Evolutionary conservation across 2,113 vertebrate species (phyloP).

Genomic region (Calidris pugnax): DNA sequence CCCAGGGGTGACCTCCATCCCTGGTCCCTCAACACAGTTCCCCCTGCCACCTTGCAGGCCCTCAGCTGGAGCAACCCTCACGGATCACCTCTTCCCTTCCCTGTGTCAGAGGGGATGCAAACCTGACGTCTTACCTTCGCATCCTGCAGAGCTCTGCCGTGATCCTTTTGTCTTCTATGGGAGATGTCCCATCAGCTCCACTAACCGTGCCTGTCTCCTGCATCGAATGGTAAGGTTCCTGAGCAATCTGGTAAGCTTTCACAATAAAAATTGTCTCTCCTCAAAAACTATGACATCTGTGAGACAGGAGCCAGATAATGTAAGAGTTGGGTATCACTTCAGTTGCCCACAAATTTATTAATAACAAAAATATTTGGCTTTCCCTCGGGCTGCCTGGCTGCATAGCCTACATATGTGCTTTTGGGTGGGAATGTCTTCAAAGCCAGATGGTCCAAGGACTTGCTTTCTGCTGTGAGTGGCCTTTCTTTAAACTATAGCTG

Average conservation of each 20-base stretch:
- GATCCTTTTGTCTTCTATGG: neutral
- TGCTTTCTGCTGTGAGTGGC: neutral
- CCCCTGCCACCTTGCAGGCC: neutral
- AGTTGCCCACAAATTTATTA: neutral
- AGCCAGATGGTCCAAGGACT: neutral
- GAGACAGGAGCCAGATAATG: neutral
- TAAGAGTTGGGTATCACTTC: neutral
- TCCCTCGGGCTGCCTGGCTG: neutral
- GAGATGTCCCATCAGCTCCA: neutral
- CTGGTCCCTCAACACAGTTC: fast-evolving
- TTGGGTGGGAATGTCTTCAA: neutral
- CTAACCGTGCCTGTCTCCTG: neutral
- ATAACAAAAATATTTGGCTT: neutral
- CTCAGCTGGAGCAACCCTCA: neutral
- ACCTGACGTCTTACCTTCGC: neutral
- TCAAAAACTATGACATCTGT: neutral
- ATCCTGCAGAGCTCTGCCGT: neutral
- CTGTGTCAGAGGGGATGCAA: neutral
- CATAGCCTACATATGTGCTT: neutral
- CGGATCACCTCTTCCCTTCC: neutral
- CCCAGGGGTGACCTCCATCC: neutral
- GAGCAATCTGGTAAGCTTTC: neutral
- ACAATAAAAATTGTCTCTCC: neutral
- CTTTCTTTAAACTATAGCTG: neutral
- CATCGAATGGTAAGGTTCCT: neutral